Evolutionary conservation across 2,113 vertebrate species (phyloP).

Genomic region (Bolborhynchus lineola): DNA sequence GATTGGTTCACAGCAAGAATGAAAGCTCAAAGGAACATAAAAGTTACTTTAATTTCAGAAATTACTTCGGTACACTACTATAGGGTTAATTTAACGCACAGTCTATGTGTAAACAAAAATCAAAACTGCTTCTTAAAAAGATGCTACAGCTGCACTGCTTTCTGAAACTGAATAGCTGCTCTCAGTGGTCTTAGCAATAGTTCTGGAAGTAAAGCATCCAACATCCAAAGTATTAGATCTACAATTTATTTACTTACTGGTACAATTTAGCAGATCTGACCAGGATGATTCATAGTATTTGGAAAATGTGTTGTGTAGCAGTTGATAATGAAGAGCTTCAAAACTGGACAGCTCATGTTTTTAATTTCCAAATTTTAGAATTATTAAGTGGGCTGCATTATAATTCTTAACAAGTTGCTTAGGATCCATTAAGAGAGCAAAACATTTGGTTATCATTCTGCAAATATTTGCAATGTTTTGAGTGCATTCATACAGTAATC

Average conservation of each 20-base stretch:
- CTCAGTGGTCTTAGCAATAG: background rate
- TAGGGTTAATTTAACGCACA: background rate
- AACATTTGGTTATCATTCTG: background rate
- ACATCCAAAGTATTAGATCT: slow-evolving; percentile 12
- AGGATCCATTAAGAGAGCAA: background rate
- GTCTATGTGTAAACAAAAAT: background rate
- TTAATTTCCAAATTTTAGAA: background rate
- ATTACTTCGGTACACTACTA: background rate
- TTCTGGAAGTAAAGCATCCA: slow-evolving; percentile 31
- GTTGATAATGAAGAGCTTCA: background rate
- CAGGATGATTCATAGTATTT: background rate
- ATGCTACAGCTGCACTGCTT: background rate
- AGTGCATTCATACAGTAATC: background rate
- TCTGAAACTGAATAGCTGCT: background rate
- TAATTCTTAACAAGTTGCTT: background rate
- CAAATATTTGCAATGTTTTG: background rate
- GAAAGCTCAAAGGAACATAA: background rate
- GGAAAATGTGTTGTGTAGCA: background rate
- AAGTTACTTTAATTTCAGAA: slow-evolving; percentile 3
- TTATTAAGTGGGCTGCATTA: background rate
- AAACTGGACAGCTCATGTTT: background rate
- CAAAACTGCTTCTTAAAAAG: background rate
- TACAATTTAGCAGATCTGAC: slow-evolving; percentile 35
- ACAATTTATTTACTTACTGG: slow-evolving; percentile 34
- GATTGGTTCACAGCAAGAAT: background rate